These are phyloP conservation scores for Diadegma fenestrale DNA, from an alignment of 2,888 invertebrate genomes.

Conservation along the genomic window DNA sequence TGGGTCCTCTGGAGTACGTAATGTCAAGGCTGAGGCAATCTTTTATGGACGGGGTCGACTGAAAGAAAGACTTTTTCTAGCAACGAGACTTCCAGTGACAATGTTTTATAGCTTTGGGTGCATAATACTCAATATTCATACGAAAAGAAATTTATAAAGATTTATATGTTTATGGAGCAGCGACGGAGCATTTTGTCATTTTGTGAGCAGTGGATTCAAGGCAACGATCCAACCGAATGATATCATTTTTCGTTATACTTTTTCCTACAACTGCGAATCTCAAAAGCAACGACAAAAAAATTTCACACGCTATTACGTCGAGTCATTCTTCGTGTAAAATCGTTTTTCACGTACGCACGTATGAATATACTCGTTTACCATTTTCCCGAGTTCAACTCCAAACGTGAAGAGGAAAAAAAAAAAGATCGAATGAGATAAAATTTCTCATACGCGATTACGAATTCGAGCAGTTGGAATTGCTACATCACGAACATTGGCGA, in stretches of 20 bases:
- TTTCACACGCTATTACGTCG: neutral
- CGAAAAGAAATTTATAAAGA: neutral
- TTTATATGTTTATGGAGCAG: neutral
- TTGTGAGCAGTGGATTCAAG: neutral
- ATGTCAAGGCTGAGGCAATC: neutral
- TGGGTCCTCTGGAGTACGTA: neutral
- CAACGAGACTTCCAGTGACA: neutral
- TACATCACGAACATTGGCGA: conserved; percentile 4
- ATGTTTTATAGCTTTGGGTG: neutral
- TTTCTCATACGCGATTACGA: neutral
- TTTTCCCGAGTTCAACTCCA: conserved; percentile 9
- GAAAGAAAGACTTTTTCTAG: neutral
- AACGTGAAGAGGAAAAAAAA: neutral
- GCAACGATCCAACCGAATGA: neutral
- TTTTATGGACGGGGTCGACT: neutral
- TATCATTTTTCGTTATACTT: neutral
- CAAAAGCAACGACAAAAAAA: neutral
- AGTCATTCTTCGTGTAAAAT: neutral
- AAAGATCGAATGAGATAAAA: neutral
- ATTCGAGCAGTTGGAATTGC: neutral
- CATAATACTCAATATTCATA: neutral
- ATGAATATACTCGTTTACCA: neutral
- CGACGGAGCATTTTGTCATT: neutral
- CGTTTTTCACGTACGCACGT: neutral
- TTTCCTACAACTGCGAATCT: neutral